Conservation (phyloP, 1,140 invertebrate genomes). For the Danaus plexippus region DNA sequence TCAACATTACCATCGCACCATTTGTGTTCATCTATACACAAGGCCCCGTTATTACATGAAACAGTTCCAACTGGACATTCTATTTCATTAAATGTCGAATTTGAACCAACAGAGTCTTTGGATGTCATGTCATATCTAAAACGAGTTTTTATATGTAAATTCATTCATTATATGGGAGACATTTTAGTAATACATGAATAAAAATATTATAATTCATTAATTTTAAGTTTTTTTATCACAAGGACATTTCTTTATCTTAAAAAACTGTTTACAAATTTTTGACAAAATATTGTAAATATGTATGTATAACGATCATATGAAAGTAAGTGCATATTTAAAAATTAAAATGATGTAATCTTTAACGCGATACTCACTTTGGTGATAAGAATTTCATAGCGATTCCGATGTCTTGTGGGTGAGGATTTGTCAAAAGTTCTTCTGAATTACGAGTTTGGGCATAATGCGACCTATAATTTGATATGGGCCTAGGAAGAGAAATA, state of each 20-base stretch:
- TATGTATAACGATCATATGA: too few species aligned
- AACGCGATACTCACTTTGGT: constrained; percentile 28
- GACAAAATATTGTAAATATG: too few species aligned
- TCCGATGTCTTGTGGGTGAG: constrained; percentile 54
- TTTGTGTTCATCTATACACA: constrained; percentile 74
- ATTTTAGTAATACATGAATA: too few species aligned
- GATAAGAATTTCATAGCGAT: constrained; percentile 40
- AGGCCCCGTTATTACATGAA: constrained; percentile 45
- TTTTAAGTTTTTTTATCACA: too few species aligned
- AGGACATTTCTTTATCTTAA: too few species aligned
- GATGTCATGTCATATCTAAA: constrained; percentile 11
- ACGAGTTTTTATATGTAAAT: constrained; percentile 5
- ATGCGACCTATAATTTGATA: constrained; percentile 10
- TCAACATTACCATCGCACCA: constrained; percentile 85
- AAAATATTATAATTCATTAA: too few species aligned
- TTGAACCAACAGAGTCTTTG: constrained; percentile 14
- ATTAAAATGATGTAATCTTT: too few species aligned
- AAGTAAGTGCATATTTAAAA: too few species aligned
- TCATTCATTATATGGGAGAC: background rate
- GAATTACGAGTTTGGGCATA: constrained; percentile 27
- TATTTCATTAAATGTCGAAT: constrained; percentile 25
- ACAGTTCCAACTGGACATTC: constrained; percentile 44
- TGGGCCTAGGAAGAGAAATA: constrained; percentile 26
- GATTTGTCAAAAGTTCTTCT: constrained; percentile 21
- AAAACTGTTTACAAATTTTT: too few species aligned